Base-by-base conservation (phyloP, 1,140 invertebrate genomes). In the Drosophila erecta region DNA sequence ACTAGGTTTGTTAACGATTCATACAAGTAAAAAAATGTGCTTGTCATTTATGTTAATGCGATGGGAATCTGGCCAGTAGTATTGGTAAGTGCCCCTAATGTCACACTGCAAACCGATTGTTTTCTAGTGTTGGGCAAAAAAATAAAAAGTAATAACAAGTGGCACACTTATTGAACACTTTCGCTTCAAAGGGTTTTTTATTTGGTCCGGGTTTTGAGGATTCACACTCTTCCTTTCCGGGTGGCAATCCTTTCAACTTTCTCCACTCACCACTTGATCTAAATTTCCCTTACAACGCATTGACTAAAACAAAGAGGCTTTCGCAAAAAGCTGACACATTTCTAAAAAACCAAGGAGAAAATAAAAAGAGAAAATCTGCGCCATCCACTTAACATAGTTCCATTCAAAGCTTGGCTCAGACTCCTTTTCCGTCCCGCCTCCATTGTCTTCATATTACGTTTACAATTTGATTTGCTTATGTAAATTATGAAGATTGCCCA, bases 381-480 rank as follows among this genome's bases (percentile, higher is more conserved):
- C 38, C 81, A 85, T 54, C 61, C 83, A 79, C 83, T 86, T 84
- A 83, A 86, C 83, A 86, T 89, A 86, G 84, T 86, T 86, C 61
- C 70, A 79, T 76, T 87, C 53, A 53, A 15, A 58, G 56, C 20
- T 30, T 55, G 38, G 41, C 58, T 72, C 71, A 62, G 76, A 54
- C 61, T 56, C 53, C 24, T 12, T 30, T 41, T 56, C 14, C 35
- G 11, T 24, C 20, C n/a, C 14, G n/a, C 46, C 15, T 20, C 17
- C 56, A 15, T 61, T 56, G 76, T 55, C 38, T 51, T 43, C 49
- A 61, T 76, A 87, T 87, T 89, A 81, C 79, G 81, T 79, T 83
- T 67, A 72, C 83, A 86, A 86, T 86, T 86, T 86, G 83, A 86
- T 86, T 86, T 86, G 83, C 84, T 86, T 86, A 86, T 86, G 83